Conservation (phyloP, 2,888 invertebrate species). For the Agapostemon virescens region DNA sequence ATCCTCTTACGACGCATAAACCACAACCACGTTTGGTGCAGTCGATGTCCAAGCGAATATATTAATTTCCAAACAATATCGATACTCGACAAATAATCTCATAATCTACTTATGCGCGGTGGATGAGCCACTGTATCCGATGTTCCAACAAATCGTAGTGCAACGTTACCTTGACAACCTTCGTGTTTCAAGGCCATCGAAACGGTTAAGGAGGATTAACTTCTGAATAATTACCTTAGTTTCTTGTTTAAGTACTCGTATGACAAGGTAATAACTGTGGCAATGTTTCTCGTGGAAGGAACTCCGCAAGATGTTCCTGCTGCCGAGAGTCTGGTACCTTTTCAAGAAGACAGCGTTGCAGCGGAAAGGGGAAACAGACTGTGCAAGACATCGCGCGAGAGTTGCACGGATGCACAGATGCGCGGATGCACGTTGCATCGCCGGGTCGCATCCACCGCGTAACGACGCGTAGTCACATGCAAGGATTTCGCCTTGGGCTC, state of each 20-base stretch:
- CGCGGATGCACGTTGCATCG: neutral
- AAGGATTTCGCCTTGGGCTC: conserved; percentile 52
- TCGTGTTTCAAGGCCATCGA: too few relatives aligned
- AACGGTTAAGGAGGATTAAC: too few relatives aligned
- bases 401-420: neutral
- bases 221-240: too few relatives aligned
- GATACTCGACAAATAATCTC: too few relatives aligned
- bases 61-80: too few relatives aligned
- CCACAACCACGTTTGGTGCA: too few relatives aligned
- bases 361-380: neutral
- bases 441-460: neutral
- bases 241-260: neutral
- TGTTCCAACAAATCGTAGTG: too few relatives aligned
- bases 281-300: neutral
- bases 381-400: neutral
- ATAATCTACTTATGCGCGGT: too few relatives aligned
- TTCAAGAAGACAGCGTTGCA: neutral
- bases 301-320: neutral
- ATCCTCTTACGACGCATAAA: too few relatives aligned
- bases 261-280: neutral
- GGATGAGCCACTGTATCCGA: too few relatives aligned
- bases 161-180: too few relatives aligned
- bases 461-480: conserved; percentile 37
- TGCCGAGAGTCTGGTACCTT: neutral
- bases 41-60: too few relatives aligned